These are phyloP conservation scores for Eugnorisma glareosa DNA, from an alignment of 2,888 invertebrate genomes.

Conservation along the genomic window DNA sequence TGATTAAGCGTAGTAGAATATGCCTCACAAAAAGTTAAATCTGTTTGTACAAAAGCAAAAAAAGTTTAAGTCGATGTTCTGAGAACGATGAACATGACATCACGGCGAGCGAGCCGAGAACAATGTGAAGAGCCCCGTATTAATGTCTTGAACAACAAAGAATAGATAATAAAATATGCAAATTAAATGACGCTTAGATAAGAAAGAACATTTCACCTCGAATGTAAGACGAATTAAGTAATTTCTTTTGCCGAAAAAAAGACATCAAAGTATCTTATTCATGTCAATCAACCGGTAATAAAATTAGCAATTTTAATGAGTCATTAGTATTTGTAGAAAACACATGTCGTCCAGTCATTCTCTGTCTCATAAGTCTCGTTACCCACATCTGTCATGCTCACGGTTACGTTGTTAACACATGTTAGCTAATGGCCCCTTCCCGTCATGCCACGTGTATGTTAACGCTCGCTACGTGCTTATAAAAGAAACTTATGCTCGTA, in stretches of 20 bases:
- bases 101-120: constrained; percentile 76
- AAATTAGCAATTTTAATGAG: constrained; percentile 68
- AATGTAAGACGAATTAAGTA: constrained; percentile 37
- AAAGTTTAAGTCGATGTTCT: constrained; percentile 73
- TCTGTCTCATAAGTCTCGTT: constrained; percentile 74
- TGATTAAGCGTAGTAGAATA: constrained; percentile 76
- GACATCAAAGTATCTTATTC: constrained; percentile 1
- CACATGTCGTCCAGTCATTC: constrained; percentile 73
- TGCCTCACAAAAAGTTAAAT: constrained; percentile 68
- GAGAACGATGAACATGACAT: constrained; percentile 79
- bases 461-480: constrained; percentile 69
- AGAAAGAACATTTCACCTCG: constrained; percentile 64
- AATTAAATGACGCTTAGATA: constrained; percentile 75
- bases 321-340: constrained; percentile 73
- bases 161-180: constrained; percentile 76
- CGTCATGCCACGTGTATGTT: constrained; percentile 77
- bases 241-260: constrained; percentile 27
- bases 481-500: constrained; percentile 48
- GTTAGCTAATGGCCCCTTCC: constrained; percentile 77
- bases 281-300: constrained; percentile 33
- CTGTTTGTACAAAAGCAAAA: constrained; percentile 71
- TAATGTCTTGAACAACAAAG: constrained; percentile 79
- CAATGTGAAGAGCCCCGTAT: constrained; percentile 78
- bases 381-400: constrained; percentile 78
- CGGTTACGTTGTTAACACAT: constrained; percentile 80